phyloP scores from a whole-genome alignment of 2,113 vertebrate genomes.

The Melanostigma gelatinosum region DNA sequence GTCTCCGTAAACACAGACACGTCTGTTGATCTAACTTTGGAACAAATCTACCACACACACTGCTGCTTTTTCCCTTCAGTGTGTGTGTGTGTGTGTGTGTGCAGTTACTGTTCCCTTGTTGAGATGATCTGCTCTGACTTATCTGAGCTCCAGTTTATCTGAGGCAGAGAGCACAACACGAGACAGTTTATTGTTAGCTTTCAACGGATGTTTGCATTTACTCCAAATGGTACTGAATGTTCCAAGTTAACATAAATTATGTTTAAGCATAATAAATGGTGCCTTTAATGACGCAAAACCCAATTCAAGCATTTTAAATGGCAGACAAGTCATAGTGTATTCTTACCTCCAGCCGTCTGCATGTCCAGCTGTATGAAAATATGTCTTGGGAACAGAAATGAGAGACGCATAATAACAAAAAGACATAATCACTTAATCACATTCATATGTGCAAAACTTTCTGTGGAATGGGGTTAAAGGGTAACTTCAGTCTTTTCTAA shows the following conservation, averaged over 20 bases:
- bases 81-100: not conserved
- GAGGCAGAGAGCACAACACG: not conserved
- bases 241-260: not conserved
- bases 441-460: too few relatives aligned
- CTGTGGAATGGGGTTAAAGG: not conserved
- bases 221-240: not conserved
- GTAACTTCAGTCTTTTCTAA: not conserved
- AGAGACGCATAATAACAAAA: too few relatives aligned
- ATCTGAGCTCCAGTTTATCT: not conserved
- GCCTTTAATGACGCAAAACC: not conserved
- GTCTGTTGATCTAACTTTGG: not conserved
- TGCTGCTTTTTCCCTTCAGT: conserved; percentile 19
- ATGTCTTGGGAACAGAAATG: too few relatives aligned
- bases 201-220: not conserved
- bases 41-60: conserved; percentile 8
- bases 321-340: too few relatives aligned
- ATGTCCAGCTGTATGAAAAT: too few relatives aligned
- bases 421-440: too few relatives aligned
- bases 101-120: not conserved
- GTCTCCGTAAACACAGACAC: not conserved
- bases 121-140: conserved; percentile 16
- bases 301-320: not conserved
- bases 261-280: not conserved
- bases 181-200: not conserved
- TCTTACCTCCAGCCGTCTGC: too few relatives aligned